phyloP scores from a whole-genome alignment of 2,113 vertebrate genomes.

The Chaenocephalus aceratus region DNA sequence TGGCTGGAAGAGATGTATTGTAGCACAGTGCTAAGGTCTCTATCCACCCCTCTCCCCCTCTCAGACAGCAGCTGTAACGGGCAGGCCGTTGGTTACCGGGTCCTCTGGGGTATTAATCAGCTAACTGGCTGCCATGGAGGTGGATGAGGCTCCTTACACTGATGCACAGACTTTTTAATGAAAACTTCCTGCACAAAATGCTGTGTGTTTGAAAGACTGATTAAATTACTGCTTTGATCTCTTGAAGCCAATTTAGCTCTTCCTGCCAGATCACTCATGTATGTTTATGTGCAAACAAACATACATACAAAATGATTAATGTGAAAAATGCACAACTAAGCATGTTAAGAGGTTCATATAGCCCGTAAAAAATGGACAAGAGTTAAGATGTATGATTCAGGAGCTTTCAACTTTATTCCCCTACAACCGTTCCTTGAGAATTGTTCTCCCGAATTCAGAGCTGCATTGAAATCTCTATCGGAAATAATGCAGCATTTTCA shows the following conservation, averaged over 20 bases:
- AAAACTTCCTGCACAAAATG: conserved; percentile 64
- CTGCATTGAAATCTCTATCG: conserved; percentile 26
- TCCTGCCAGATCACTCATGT: conserved; percentile 20
- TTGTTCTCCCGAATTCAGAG: background rate
- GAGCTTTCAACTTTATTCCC: conserved; percentile 1
- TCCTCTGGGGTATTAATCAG: conserved; percentile 78
- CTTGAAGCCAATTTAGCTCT: conserved; percentile 49
- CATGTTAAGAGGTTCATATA: background rate
- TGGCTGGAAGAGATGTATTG: conserved; percentile 51
- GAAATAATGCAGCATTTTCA: conserved; percentile 38
- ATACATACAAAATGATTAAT: conserved; percentile 10
- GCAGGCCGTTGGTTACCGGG: conserved; percentile 36
- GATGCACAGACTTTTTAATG: conserved; percentile 70
- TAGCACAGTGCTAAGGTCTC: conserved; percentile 19
- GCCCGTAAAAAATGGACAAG: background rate
- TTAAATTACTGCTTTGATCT: conserved; percentile 71
- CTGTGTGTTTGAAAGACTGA: conserved; percentile 51
- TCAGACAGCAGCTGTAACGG: conserved; percentile 51
- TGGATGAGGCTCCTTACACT: conserved; percentile 38
- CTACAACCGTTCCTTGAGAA: background rate
- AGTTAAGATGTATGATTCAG: conserved; percentile 1
- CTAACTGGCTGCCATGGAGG: conserved; percentile 64
- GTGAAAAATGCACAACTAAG: conserved; percentile 10
- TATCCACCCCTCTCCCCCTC: conserved; percentile 36
- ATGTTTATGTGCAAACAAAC: conserved; percentile 29